Base-by-base conservation (phyloP, 2,888 invertebrate genomes). In the Agriopis aurantiaria region DNA sequence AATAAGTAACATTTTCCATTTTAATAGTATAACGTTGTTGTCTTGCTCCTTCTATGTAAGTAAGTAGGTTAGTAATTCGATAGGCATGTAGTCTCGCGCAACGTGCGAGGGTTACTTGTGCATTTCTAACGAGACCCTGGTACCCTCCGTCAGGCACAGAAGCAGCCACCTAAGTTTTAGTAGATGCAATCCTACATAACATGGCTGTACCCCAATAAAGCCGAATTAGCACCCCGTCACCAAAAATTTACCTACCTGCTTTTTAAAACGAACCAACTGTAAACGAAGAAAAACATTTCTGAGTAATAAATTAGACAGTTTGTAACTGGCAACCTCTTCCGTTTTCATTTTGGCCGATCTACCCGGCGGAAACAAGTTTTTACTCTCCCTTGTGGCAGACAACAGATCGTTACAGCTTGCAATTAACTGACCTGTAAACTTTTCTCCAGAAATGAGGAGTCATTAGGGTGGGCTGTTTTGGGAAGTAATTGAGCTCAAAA, bases 371-470 rank as follows among this genome's bases (percentile, higher is more conserved):
- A 75, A 73, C 75, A 81, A 82, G 71, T 81, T 86, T 85, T 85
- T 83, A 83, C 78, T 82, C 78, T 78, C 81, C 74, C 78, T 78
- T 77, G 73, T 73, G 73, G 77, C 78, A 77, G 81, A 80, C 81
- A 81, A 76, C 69, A 78, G 75, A 77, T 74, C 78, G 77, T 84
- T 80, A 79, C 78, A 72, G 80, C 77, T 77, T 81, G 80, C 82
- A 86, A 87, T 88, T 85, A 88, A 82, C 84, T 78, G 76, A 71
- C 74, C 77, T 73, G 82, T 75, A 80, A 85, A 86, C 80, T 85
- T 86, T 81, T 82, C 80, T 79, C 65, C 67, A 61, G 65, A 64
- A 63, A 65, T 58, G 65, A 52, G 66, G 45, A 57, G 61, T 40
- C 67, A 71, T 71, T 67, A 63, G 43, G 53, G 17, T 56, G 8